Base-by-base conservation (phyloP, 2,797 vertebrate species). In the Sternarchorhynchus goeldii region DNA sequence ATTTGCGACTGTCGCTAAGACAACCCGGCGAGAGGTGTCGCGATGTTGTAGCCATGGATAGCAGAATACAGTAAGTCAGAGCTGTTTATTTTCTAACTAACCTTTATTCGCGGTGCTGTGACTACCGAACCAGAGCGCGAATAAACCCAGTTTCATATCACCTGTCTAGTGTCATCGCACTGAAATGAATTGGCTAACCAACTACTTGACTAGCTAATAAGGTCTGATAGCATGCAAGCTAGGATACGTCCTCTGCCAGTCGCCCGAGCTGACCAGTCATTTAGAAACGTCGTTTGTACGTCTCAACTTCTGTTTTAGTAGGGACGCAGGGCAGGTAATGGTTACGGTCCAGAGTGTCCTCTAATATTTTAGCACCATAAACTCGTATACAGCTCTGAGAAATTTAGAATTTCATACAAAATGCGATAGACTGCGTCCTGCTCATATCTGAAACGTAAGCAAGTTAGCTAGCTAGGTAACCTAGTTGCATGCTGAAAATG, bases 31-130 rank as follows among this genome's bases (percentile, higher is more conserved):
- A 85, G 88, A 88, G 85, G 90, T 89, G 92, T 89, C 92, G 95
- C 92, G 92, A 97, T 97, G 96, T 87, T 90, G 90, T 95, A 90
- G 93, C 88, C 93, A 97, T 97, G 96, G 96, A 96, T 92, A 91
- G 95, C 94, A 94, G 96, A 91, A 92, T 94, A 91, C 96, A 94
- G 96, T 96, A 94, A 95, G 95, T 85, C 74, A 12, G 78, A 79
- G 53, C 88, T 78, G 82, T 79, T 85, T 65, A 16, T 72, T n/a
- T 58, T 34, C 31, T 53, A 1, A 50, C 0, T 14, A 14, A 50
- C 45, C 45, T 50, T 50, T 14, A 50, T 50, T 14, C 14, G 45
- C 45, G 45, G 45, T 12, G 45, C 14, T 50, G 45, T 14, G 45
- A 14, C 45, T 14, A 50, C 45, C 8, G 45, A 50, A 50, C 10